phyloP scores from a whole-genome alignment of 2,113 vertebrate species.

The Ramphastos sulfuratus region DNA sequence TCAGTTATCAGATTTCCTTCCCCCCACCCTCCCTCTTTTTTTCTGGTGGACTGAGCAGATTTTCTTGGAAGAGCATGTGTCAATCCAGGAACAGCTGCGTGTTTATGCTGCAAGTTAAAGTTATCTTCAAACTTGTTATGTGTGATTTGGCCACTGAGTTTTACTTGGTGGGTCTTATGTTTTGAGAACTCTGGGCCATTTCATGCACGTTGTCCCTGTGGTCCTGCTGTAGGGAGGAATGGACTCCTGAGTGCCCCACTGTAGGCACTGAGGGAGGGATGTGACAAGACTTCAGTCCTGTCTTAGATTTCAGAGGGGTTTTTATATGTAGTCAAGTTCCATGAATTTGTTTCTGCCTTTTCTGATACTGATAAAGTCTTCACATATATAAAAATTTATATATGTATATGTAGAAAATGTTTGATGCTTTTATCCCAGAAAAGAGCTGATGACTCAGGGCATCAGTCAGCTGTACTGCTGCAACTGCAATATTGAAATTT shows the following conservation, averaged over 20 bases:
- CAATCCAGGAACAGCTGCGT: neutral
- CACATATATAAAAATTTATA: no score
- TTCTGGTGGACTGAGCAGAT: neutral
- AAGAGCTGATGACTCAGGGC: neutral
- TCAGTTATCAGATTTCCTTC: neutral
- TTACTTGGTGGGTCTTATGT: neutral
- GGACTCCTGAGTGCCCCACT: neutral
- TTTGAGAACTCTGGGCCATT: neutral
- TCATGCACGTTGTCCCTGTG: neutral
- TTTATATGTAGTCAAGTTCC: neutral
- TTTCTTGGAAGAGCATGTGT: conserved; percentile 22
- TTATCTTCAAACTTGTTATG: neutral
- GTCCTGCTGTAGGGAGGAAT: fast-evolving
- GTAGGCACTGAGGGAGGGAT: neutral
- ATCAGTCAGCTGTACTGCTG: neutral
- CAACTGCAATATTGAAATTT: neutral
- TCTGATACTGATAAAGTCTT: neutral
- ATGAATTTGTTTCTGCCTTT: neutral
- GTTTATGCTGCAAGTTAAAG: neutral
- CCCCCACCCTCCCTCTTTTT: neutral
- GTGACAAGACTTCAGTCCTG: neutral
- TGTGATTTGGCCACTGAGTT: neutral
- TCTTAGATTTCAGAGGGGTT: neutral
- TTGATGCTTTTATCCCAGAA: neutral
- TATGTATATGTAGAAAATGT: neutral